Evolutionary conservation across 2,888 invertebrate genomes (phyloP).

Genomic region (Adelognathus sp.): DNA sequence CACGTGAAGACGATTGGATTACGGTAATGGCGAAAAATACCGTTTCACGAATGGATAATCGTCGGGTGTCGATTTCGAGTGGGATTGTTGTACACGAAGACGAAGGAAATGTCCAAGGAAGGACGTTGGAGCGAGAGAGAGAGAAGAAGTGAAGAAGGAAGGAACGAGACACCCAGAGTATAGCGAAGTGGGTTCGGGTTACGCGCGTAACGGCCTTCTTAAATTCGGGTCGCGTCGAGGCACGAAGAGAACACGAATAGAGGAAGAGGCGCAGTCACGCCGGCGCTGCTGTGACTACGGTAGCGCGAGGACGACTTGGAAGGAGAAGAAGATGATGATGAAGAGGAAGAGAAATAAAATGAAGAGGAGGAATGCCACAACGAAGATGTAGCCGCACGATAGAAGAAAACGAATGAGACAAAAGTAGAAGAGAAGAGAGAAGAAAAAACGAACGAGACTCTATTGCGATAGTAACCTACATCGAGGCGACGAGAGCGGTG

Average conservation of each 20-base stretch:
- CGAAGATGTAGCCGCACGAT: not conserved
- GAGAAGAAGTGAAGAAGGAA: constrained; percentile 8
- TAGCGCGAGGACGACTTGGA: not conserved
- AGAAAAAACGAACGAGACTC: constrained; percentile 57
- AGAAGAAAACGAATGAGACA: constrained; percentile 32
- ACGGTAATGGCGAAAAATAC: not conserved
- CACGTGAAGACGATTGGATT: not conserved
- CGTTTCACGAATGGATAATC: not conserved
- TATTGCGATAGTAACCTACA: constrained; percentile 76
- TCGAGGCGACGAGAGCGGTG: constrained; percentile 44
- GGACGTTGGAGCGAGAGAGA: not conserved
- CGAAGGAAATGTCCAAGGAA: not conserved
- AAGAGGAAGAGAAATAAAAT: not conserved
- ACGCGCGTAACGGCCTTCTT: constrained; percentile 72
- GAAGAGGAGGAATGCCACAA: not conserved
- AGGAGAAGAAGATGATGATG: not conserved
- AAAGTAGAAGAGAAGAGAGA: not conserved
- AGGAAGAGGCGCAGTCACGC: constrained; percentile 14
- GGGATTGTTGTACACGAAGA: not conserved
- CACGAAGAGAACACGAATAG: constrained; percentile 9
- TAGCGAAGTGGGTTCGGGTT: constrained; percentile 70
- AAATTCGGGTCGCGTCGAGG: constrained; percentile 66
- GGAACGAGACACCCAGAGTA: constrained; percentile 40
- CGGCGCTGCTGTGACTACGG: not conserved
- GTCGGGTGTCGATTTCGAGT: constrained; percentile 13